Percentiles rank a stretch among this genome's conserved stretches.
phyloP scores from a whole-genome alignment of 92 coral and sea anemone species.

The Epizoanthus rinbou region DNA sequence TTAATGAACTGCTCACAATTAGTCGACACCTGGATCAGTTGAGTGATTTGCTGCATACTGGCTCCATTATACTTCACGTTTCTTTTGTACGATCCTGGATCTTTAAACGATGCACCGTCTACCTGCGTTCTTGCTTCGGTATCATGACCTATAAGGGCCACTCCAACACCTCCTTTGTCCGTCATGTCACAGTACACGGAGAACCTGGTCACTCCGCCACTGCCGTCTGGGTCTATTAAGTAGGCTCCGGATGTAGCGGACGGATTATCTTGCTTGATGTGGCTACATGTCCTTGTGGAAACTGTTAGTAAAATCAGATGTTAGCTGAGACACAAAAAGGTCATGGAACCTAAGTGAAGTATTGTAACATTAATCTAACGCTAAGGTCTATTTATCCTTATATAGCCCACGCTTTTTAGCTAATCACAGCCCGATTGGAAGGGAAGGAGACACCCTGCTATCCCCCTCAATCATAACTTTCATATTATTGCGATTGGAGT shows the following conservation, averaged over 20 bases:
- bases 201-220: conserved; percentile 1
- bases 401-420: too few relatives aligned
- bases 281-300: background rate
- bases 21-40: conserved; percentile 33
- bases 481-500: too few relatives aligned
- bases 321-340: too few relatives aligned
- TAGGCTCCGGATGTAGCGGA: conserved; percentile 19
- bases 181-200: conserved; percentile 44
- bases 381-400: too few relatives aligned
- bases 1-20: conserved; percentile 55
- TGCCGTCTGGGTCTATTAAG: conserved; percentile 23
- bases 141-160: conserved; percentile 34
- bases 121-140: conserved; percentile 41
- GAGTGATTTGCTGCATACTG: conserved; percentile 5
- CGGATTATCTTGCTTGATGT: background rate
- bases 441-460: too few relatives aligned
- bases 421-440: too few relatives aligned
- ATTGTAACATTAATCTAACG: too few relatives aligned
- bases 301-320: too few relatives aligned
- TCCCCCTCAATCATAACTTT: too few relatives aligned
- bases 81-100: background rate
- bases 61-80: conserved; percentile 18
- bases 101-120: background rate
- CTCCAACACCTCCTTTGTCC: conserved; percentile 33
- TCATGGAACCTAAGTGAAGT: too few relatives aligned